phyloP scores from a whole-genome alignment of 2,113 vertebrate species.

The Podarcis muralis region DNA sequence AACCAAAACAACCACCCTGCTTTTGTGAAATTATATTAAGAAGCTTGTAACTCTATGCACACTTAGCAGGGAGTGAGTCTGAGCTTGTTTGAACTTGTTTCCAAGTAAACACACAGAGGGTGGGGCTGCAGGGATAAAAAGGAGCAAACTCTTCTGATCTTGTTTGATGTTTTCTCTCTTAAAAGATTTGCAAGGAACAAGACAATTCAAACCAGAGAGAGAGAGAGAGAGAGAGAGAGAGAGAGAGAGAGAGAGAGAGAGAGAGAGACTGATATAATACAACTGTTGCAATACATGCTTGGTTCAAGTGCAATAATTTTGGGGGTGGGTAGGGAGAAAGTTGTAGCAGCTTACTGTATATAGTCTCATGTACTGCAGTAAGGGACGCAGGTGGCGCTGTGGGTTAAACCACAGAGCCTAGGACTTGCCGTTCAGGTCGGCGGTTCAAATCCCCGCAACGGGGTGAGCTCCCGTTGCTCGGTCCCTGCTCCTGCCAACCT shows the following conservation, averaged over 20 bases:
- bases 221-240: not conserved
- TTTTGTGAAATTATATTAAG: not conserved
- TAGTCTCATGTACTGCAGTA: not conserved
- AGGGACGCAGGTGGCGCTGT: no score
- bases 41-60: not conserved
- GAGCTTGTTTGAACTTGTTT: not conserved
- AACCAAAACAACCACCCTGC: not conserved
- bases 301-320: not conserved
- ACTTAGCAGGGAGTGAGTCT: not conserved
- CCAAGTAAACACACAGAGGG: not conserved
- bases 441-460: no score
- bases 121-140: not conserved
- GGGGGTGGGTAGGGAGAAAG: no score
- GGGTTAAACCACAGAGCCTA: no score
- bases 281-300: not conserved
- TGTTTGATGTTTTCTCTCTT: not conserved
- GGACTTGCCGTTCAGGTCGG: no score
- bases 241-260: not conserved
- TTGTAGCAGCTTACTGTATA: not conserved
- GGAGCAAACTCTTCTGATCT: not conserved
- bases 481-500: no score
- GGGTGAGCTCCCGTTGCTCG: no score
- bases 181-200: not conserved
- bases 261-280: not conserved
- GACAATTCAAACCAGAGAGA: not conserved